These are phyloP conservation scores for Deroplatys truncata DNA, from an alignment of 2,888 invertebrate species.

Conservation along the genomic window DNA sequence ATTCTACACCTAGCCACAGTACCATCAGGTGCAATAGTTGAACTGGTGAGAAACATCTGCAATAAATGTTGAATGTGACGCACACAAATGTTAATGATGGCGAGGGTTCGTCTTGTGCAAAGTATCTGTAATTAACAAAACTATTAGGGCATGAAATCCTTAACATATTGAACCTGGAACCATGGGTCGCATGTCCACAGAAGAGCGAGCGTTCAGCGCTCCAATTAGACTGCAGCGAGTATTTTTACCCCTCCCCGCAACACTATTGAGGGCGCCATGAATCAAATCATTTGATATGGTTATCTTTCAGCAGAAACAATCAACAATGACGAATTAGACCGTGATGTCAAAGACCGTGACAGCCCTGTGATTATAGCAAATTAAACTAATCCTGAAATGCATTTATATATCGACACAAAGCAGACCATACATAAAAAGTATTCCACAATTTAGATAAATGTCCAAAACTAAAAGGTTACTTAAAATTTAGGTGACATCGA, in stretches of 20 bases:
- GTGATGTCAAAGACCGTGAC: neutral
- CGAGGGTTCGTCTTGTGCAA: neutral
- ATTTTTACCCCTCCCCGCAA: no score
- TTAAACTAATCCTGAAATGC: neutral
- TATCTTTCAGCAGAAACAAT: neutral
- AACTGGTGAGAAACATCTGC: no score
- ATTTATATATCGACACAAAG: neutral
- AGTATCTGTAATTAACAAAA: neutral
- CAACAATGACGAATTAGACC: neutral
- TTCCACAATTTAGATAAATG: no score
- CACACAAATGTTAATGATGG: neutral
- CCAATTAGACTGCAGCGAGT: neutral
- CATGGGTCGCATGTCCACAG: neutral
- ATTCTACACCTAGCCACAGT: no score
- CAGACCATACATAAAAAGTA: neutral
- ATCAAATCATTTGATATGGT: neutral
- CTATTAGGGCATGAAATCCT: neutral
- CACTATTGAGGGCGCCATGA: no score
- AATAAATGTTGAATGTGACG: neutral
- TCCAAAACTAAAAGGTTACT: no score
- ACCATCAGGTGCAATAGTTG: no score
- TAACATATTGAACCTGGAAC: neutral
- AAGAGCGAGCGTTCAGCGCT: neutral
- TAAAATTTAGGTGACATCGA: no score
- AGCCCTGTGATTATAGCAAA: neutral